Evolutionary conservation across 2,113 vertebrate species (phyloP).

Genomic region (Protobothrops flavoviridis): DNA sequence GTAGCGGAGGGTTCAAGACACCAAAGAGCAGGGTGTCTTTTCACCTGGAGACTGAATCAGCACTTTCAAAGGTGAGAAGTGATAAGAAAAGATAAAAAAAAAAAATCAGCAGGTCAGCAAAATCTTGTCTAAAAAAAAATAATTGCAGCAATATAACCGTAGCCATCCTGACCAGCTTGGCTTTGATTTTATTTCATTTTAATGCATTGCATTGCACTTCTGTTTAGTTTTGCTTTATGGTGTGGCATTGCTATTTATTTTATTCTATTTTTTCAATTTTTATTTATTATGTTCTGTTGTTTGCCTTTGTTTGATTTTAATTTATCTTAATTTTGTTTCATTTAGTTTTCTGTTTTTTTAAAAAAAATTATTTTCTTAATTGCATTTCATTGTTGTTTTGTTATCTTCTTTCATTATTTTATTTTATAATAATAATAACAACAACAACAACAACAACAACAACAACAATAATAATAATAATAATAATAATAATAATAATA

Average conservation of each 20-base stretch:
- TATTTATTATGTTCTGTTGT: neutral
- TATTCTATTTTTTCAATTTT: neutral
- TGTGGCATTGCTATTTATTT: neutral
- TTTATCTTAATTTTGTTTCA: neutral
- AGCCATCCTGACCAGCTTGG: neutral
- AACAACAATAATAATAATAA: too few relatives aligned
- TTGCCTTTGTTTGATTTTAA: neutral
- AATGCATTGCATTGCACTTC: neutral
- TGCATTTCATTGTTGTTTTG: neutral
- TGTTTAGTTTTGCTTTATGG: neutral
- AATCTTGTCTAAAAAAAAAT: neutral
- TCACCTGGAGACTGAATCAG: slow-evolving; percentile 25
- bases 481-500: too few relatives aligned
- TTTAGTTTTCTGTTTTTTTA: neutral
- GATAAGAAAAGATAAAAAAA: slow-evolving; percentile 20
- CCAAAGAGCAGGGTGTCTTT: neutral
- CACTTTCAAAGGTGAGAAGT: neutral
- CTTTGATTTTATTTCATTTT: neutral
- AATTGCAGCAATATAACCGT: neutral
- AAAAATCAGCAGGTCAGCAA: slow-evolving; percentile 7
- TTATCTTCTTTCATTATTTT: neutral
- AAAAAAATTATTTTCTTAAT: neutral
- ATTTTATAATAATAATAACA: neutral
- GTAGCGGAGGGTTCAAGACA: neutral
- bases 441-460: too few relatives aligned